Conservation (phyloP, 2,113 vertebrate species). For the Corythoichthys intestinalis region DNA sequence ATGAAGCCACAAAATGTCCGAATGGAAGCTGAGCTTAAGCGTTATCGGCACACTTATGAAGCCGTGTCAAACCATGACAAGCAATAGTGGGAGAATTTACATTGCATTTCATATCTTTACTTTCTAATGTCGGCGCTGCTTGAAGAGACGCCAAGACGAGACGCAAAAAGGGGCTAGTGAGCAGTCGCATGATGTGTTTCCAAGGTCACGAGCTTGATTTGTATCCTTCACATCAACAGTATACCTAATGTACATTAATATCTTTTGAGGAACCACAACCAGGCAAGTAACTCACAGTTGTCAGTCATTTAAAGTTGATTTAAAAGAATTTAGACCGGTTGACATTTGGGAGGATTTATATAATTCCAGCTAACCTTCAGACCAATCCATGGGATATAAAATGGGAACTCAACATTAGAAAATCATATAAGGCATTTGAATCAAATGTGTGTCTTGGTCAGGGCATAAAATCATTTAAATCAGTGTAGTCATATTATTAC, state of each 20-base stretch:
- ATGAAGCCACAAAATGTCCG: conserved; percentile 54
- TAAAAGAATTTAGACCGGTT: conserved; percentile 15
- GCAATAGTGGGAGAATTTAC: conserved; percentile 59
- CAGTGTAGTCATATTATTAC: too few species aligned
- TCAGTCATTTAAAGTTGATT: conserved; percentile 30
- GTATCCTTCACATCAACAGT: conserved; percentile 41
- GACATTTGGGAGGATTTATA: conserved; percentile 34
- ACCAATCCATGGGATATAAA: conserved; percentile 11
- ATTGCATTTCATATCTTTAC: conserved; percentile 56
- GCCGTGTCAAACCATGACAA: conserved; percentile 63
- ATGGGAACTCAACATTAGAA: background rate
- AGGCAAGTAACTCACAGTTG: conserved; percentile 34
- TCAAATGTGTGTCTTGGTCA: conserved; percentile 4
- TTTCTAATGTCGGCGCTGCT: conserved; percentile 43
- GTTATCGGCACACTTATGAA: conserved; percentile 56
- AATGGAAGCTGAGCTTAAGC: conserved; percentile 63
- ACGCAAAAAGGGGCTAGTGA: conserved; percentile 25
- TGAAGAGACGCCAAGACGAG: conserved; percentile 33
- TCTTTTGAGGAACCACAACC: conserved; percentile 40
- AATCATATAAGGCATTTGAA: conserved; percentile 8
- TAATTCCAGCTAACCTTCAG: conserved; percentile 7
- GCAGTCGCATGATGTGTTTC: conserved; percentile 34
- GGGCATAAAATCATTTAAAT: conserved; percentile 8
- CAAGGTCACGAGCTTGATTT: conserved; percentile 62
- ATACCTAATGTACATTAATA: conserved; percentile 43